Evolutionary conservation across 2,797 vertebrate genomes (phyloP), one percentile per base, ranked within the genome.

Genomic region (Alosa sapidissima): DNA sequence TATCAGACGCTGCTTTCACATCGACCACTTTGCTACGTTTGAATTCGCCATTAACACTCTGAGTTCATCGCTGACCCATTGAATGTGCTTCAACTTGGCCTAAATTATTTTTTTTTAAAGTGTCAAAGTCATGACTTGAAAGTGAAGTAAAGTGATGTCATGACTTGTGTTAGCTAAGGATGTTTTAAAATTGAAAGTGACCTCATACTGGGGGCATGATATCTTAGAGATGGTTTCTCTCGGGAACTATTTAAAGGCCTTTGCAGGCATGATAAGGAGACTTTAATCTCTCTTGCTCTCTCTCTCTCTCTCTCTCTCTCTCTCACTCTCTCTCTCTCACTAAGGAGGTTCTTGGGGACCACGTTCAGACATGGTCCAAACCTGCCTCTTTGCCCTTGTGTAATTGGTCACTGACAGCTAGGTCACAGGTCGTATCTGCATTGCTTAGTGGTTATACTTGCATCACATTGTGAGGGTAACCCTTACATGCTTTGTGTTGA

Each of bases 1-100:
- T 94, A 95, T 95, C 95, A 84, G 72, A 81, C 54, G 21, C 54
- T 89, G 92, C 93, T 93, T 92, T 93, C 89, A 91, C 89, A 92
- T 93, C 92, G 9, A 62, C 21, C 58, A 62, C 58, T 62, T 62
- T 24, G 94, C 94, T 94, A 47, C 16, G 72, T 78, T 78, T 47
- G 14, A 78, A 78, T 47, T 47, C 8, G 19, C 41, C 72, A 78
- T 47, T 47, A 45, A 75, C 65, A 72, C 68, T 45, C 65, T 6
- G 60, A 24, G 60, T 9, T 62, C 7, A 8, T 21, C 14, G 4
- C 33, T 41, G 68, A 19, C 28, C 68, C 13, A 21, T 14, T 41
- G 14, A 41, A 21, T 14, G 41, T 21, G 36, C 14, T 47, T 36
- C 10, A 5, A 10, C 65, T 14, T 8, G 10, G n/a, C n/a, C n/a